Evolutionary conservation across 1,140 invertebrate species (phyloP), one percentile per base, ranked within the genome.

Genomic region (Aphaenogaster floridana): DNA sequence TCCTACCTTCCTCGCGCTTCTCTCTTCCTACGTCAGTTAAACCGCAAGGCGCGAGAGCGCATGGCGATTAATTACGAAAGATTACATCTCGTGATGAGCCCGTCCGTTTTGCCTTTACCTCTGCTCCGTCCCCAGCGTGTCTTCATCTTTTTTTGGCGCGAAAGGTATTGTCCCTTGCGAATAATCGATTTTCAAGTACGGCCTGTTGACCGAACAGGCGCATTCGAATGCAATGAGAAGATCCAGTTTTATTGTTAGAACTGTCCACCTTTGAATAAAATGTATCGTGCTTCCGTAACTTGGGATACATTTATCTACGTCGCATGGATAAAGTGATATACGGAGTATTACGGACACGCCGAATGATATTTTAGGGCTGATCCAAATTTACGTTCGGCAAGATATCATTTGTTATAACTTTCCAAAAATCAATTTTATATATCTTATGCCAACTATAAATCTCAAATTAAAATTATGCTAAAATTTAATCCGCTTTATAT

Each of bases 11-110:
- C 72, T 45, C 84, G 13, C 63, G n/a, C 50, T 45, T 45, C 54
- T 72, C 77, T 72, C 81, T 83, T 61, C 80, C 71, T 84, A 66
- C 83, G 59, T 48, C 54, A 42, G 76, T 90, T 91, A 74, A 91
- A 91, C 89, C 83, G 48, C 86, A 61, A 71, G 48, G 34, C 86
- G 77, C 59, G 68, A 57, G 79, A 64, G 45, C 88, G 59, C 71
- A 78, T 74, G 59, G 36, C 90, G 86, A 88, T 91, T 91, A 91
- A 91, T 91, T 91, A 90, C 83, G 77, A 79, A 83, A 90, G 89
- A 91, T 90, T 91, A 90, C 71, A 78, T 68, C 34, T 74, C 9
- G 59, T 77, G 80, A 86, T 78, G 74, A 86, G 59, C 48, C 42
- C 48, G 66, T 84, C 54, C 64, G 36, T 66, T 48, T 13, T 48